Percentiles rank a stretch among this genome's conserved stretches.
These are phyloP conservation scores for Peribatodes rhomboidaria DNA, from an alignment of 2,888 invertebrate genomes.

Conservation along the genomic window DNA sequence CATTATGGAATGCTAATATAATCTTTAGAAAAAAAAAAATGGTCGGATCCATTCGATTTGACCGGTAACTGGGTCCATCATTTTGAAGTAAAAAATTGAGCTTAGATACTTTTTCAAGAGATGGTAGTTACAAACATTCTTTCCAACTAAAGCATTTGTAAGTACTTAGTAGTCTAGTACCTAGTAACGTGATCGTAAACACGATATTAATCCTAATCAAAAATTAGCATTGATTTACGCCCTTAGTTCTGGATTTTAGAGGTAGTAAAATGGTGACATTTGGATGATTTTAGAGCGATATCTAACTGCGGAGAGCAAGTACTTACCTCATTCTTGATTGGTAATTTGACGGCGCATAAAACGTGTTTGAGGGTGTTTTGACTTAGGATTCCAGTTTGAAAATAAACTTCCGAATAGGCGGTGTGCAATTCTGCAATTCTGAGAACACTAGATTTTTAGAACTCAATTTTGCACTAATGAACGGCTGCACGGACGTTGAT, in stretches of 20 bases:
- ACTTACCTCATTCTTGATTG: constrained; percentile 14
- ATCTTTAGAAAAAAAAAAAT: too few relatives aligned
- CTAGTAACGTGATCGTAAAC: background rate
- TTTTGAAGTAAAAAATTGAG: too few relatives aligned
- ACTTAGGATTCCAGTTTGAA: constrained; percentile 6
- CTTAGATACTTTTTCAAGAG: too few relatives aligned
- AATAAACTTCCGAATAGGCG: background rate
- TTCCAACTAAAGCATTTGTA: background rate
- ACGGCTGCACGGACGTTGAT: too few relatives aligned
- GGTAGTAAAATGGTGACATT: constrained; percentile 26
- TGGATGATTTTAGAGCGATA: constrained; percentile 17
- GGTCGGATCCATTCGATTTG: too few relatives aligned
- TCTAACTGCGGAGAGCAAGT: constrained; percentile 9
- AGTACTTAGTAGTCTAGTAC: background rate
- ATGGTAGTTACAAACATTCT: background rate
- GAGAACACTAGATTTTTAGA: too few relatives aligned
- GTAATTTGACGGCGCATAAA: constrained; percentile 19
- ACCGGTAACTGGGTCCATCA: too few relatives aligned
- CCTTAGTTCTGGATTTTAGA: background rate
- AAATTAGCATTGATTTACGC: constrained; percentile 26
- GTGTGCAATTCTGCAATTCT: background rate
- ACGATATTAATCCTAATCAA: constrained; percentile 32
- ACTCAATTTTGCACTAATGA: too few relatives aligned
- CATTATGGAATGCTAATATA: too few relatives aligned
- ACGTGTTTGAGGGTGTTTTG: constrained; percentile 9